Percentiles rank a stretch among this genome's conserved stretches.
phyloP scores from a whole-genome alignment of 2,888 invertebrate species.

The Xestoiulus laeticollis region DNA sequence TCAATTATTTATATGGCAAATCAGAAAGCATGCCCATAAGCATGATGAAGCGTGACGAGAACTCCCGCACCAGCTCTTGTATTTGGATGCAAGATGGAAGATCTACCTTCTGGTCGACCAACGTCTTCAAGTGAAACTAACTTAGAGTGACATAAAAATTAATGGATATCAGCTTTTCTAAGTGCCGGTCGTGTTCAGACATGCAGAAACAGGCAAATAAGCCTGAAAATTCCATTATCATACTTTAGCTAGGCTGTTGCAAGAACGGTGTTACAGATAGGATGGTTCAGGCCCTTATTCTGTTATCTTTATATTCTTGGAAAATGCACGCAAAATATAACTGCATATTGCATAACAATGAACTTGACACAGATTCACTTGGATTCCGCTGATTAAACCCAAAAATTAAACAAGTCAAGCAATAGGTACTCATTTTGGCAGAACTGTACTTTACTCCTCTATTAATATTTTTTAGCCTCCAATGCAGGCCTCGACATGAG shows the following conservation, averaged over 20 bases:
- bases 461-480: too few relatives aligned
- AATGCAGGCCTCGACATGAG: too few relatives aligned
- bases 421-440: too few relatives aligned
- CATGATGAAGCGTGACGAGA: conserved; percentile 20
- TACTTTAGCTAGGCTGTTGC: neutral
- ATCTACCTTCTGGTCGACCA: neutral
- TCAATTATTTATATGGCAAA: conserved; percentile 34
- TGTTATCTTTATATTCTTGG: neutral
- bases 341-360: too few relatives aligned
- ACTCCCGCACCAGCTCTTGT: neutral
- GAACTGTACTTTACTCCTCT: too few relatives aligned
- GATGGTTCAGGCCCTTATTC: neutral
- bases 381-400: too few relatives aligned
- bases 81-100: neutral
- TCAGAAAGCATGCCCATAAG: neutral
- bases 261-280: neutral
- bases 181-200: neutral
- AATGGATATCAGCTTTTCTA: conserved; percentile 22
- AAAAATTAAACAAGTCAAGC: too few relatives aligned
- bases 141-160: neutral
- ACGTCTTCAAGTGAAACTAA: neutral
- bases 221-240: neutral
- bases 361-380: too few relatives aligned
- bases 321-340: too few relatives aligned
- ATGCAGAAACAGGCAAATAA: conserved; percentile 9